phyloP scores from a whole-genome alignment of 2,113 vertebrate genomes.

The Synodontis membranacea region DNA sequence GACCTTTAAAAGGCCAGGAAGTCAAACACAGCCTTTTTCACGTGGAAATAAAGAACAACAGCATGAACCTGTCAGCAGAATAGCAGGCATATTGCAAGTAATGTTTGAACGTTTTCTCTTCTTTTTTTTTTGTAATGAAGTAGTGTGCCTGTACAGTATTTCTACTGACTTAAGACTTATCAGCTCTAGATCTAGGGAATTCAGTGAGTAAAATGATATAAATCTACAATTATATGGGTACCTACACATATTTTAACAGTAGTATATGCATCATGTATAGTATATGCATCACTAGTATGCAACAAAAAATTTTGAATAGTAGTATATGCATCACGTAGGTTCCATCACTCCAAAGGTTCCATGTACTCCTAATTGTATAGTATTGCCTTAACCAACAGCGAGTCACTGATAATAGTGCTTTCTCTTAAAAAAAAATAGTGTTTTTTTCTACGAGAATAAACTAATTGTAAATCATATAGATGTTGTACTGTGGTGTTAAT shows the following conservation, averaged over 20 bases:
- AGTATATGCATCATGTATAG: neutral
- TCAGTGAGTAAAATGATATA: neutral
- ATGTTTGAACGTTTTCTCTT: neutral
- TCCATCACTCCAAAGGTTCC: neutral
- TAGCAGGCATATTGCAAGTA: neutral
- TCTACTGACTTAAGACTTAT: neutral
- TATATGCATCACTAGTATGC: neutral
- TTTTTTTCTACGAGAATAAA: conserved; percentile 23
- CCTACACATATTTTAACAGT: neutral
- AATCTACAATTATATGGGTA: neutral
- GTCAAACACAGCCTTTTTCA: conserved; percentile 6
- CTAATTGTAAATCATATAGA: conserved; percentile 17
- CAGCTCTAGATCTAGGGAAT: neutral
- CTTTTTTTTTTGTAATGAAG: neutral
- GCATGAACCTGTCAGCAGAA: neutral
- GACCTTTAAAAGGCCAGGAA: conserved; percentile 37
- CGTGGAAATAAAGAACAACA: neutral
- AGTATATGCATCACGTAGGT: neutral
- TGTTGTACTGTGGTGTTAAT: conserved; percentile 53
- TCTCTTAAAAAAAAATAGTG: neutral
- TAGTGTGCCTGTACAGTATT: neutral
- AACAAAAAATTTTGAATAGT: too few species aligned
- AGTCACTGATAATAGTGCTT: neutral
- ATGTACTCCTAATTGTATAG: neutral
- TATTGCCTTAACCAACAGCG: neutral